These are phyloP conservation scores for Sakesphorus luctuosus DNA, from an alignment of 2,113 vertebrate species.

Conservation along the genomic window DNA sequence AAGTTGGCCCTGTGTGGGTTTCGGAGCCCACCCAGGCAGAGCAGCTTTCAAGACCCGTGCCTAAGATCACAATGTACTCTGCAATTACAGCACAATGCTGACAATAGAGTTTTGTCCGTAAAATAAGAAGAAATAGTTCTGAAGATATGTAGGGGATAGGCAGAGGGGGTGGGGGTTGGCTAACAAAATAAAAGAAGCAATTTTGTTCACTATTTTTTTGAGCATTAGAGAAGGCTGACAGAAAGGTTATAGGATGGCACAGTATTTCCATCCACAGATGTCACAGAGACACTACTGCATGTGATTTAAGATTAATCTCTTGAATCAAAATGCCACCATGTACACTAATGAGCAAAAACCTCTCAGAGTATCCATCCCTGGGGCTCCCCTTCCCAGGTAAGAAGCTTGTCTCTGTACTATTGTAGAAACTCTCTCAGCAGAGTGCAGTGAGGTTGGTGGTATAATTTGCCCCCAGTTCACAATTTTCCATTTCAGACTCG, in stretches of 20 bases:
- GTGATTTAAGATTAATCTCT: conserved; percentile 44
- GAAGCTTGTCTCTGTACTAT: conserved; percentile 14
- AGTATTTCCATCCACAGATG: conserved; percentile 15
- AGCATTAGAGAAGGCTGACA: background rate
- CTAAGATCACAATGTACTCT: conserved; percentile 46
- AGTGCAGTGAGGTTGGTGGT: conserved; percentile 35
- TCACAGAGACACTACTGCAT: background rate
- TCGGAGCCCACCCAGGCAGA: conserved; percentile 59
- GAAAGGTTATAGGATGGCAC: conserved; percentile 9
- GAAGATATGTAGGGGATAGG: background rate
- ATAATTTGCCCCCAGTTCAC: conserved; percentile 64
- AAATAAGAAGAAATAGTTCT: conserved; percentile 31
- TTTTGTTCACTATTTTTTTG: background rate
- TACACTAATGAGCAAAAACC: conserved; percentile 59
- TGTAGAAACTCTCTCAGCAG: conserved; percentile 33
- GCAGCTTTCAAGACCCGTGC: background rate
- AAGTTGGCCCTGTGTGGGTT: conserved; percentile 27
- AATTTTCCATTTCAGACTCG: conserved; percentile 73
- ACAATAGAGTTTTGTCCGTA: conserved; percentile 51
- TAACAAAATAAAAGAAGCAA: background rate
- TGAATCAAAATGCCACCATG: conserved; percentile 39
- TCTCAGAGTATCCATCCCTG: conserved; percentile 11
- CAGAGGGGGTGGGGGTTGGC: too few species aligned
- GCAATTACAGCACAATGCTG: conserved; percentile 53
- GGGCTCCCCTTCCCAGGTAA: conserved; percentile 52